Percentiles rank a stretch among this genome's conserved stretches.
Conservation (phyloP, 2,888 invertebrate species). For the Cetonia aurata region DNA sequence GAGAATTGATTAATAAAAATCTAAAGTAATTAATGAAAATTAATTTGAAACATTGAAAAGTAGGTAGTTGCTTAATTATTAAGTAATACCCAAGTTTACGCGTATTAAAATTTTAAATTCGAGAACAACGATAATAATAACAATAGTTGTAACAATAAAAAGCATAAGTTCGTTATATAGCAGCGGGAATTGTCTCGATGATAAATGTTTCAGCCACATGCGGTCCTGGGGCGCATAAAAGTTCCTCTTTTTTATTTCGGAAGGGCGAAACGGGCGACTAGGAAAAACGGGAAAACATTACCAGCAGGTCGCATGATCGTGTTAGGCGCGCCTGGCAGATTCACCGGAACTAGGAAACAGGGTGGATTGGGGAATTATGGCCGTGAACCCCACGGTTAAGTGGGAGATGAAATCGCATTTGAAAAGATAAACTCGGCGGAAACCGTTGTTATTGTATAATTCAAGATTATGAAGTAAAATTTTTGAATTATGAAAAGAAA, state of each 20-base stretch:
- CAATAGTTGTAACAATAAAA: constrained; percentile 46
- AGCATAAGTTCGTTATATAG: constrained; percentile 59
- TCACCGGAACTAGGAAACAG: constrained; percentile 61
- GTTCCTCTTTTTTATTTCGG: constrained; percentile 43
- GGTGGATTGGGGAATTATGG: constrained; percentile 54
- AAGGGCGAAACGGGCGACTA: constrained; percentile 42
- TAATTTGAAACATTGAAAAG: too few species aligned
- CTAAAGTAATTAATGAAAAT: too few species aligned
- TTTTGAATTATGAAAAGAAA: too few species aligned
- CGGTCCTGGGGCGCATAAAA: constrained; percentile 62
- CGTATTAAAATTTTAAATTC: not conserved
- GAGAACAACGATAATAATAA: constrained; percentile 21
- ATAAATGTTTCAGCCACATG: constrained; percentile 63
- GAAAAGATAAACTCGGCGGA: constrained; percentile 40
- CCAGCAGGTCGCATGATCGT: constrained; percentile 67
- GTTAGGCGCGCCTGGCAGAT: constrained; percentile 65
- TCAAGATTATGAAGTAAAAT: not conserved
- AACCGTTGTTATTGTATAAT: constrained; percentile 25
- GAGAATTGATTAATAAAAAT: too few species aligned
- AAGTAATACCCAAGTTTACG: not conserved
- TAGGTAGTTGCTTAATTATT: too few species aligned
- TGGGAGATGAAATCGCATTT: constrained; percentile 49
- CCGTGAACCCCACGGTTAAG: constrained; percentile 50
- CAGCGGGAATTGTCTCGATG: constrained; percentile 56
- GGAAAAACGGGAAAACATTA: constrained; percentile 66